Percentiles rank a stretch among this genome's conserved stretches.
Conservation (phyloP, 2,113 vertebrate genomes). For the Sander vitreus region DNA sequence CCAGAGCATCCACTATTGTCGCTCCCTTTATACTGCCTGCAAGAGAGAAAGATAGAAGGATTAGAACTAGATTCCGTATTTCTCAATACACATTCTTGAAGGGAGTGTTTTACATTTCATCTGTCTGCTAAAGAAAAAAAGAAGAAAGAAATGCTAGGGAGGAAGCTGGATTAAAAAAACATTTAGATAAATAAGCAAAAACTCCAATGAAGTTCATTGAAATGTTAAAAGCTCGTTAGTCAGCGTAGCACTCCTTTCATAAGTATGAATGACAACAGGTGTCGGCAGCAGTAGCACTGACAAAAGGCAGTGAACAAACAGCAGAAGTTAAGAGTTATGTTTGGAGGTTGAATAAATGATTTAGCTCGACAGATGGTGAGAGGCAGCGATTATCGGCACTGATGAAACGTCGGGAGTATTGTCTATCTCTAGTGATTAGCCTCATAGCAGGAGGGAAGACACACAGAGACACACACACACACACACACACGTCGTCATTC, state of each 20-base stretch:
- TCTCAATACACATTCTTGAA: neutral
- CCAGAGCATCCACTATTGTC: constrained; percentile 96
- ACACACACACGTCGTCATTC: constrained; percentile 23
- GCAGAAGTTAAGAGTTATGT: constrained; percentile 46
- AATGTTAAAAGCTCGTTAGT: constrained; percentile 23
- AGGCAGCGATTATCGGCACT: constrained; percentile 56
- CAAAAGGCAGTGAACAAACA: constrained; percentile 33
- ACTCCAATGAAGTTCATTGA: neutral
- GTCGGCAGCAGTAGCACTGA: neutral
- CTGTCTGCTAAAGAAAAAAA: neutral
- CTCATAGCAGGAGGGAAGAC: constrained; percentile 60
- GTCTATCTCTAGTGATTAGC: constrained; percentile 64
- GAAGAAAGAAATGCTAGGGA: neutral
- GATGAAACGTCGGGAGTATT: constrained; percentile 51
- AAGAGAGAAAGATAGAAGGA: constrained; percentile 7
- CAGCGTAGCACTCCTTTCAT: neutral
- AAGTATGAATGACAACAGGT: constrained; percentile 30
- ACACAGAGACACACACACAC: constrained; percentile 29
- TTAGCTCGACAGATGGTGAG: constrained; percentile 64
- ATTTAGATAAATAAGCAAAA: constrained; percentile 1
- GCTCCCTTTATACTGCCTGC: constrained; percentile 89
- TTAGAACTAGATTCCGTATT: neutral
- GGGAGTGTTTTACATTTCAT: neutral
- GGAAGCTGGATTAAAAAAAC: neutral
- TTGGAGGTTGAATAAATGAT: constrained; percentile 47